These are phyloP conservation scores for Numenius arquata DNA, from an alignment of 2,113 vertebrate genomes.

Conservation along the genomic window DNA sequence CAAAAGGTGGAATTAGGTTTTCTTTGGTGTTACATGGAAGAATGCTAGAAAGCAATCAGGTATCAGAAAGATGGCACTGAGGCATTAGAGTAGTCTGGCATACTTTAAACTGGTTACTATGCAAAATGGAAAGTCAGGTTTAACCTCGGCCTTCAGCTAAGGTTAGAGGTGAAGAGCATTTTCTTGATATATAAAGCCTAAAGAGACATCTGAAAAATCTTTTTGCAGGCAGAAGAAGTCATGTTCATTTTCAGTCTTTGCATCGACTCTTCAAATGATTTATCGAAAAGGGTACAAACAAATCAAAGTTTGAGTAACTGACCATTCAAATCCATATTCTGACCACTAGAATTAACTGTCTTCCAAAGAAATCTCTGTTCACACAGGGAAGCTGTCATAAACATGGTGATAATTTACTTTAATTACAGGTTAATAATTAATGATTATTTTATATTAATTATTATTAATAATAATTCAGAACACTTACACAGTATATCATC, in stretches of 20 bases:
- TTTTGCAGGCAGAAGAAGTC: neutral
- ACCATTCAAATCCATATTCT: neutral
- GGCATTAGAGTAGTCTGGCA: neutral
- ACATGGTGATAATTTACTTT: neutral
- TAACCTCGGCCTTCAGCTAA: neutral
- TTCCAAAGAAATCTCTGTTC: neutral
- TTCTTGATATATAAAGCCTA: neutral
- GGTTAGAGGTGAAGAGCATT: accelerated
- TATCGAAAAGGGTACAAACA: neutral
- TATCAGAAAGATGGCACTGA: neutral
- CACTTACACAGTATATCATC: neutral
- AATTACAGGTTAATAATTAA: neutral
- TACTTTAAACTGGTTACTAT: neutral
- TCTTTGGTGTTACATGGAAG: accelerated
- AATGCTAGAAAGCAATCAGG: neutral
- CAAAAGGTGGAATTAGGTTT: neutral
- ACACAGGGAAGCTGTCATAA: neutral
- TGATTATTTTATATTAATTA: neutral
- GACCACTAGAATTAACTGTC: neutral
- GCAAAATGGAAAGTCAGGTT: neutral
- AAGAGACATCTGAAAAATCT: neutral
- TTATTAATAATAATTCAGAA: neutral
- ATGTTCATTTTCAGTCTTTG: neutral
- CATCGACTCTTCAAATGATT: neutral
- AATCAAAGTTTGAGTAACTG: neutral